phyloP scores from a whole-genome alignment of 2,888 invertebrate genomes.

The Pardosa pseudoannulata region DNA sequence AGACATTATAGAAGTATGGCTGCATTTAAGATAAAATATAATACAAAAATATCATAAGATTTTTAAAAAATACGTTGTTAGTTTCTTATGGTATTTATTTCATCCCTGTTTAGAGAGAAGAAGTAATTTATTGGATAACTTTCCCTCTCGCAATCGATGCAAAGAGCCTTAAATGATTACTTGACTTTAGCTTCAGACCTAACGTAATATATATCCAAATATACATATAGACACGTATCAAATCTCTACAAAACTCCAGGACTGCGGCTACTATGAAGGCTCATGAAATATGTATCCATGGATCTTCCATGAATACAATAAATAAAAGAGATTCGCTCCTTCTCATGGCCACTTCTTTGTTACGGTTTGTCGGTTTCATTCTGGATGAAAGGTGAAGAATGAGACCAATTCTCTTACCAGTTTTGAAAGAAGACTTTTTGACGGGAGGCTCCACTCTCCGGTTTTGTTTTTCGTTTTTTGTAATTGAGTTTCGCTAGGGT shows the following conservation, averaged over 20 bases:
- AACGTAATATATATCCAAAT: too few species aligned
- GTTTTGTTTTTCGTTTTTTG: not conserved
- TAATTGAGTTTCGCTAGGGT: not conserved
- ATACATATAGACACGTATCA: too few species aligned
- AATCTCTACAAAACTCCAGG: not conserved
- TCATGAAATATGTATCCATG: slow-evolving; percentile 69
- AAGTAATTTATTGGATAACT: too few species aligned
- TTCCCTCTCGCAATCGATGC: too few species aligned
- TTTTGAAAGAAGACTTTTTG: not conserved
- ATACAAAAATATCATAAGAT: too few species aligned
- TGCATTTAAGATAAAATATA: too few species aligned
- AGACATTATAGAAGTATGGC: too few species aligned
- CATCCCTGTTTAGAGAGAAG: too few species aligned
- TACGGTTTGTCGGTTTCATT: slow-evolving; percentile 27
- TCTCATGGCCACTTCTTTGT: slow-evolving; percentile 36
- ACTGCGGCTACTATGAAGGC: slow-evolving; percentile 24
- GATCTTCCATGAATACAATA: slow-evolving; percentile 57
- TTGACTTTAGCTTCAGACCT: too few species aligned
- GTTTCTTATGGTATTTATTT: too few species aligned
- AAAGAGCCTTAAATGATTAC: too few species aligned
- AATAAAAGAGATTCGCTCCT: slow-evolving; percentile 37
- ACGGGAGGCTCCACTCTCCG: not conserved
- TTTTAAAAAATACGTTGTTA: too few species aligned
- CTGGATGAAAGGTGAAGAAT: slow-evolving; percentile 43
- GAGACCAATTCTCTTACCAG: not conserved